Evolutionary conservation across 2,797 vertebrate genomes (phyloP).

Genomic region (Sebastes nivosus): DNA sequence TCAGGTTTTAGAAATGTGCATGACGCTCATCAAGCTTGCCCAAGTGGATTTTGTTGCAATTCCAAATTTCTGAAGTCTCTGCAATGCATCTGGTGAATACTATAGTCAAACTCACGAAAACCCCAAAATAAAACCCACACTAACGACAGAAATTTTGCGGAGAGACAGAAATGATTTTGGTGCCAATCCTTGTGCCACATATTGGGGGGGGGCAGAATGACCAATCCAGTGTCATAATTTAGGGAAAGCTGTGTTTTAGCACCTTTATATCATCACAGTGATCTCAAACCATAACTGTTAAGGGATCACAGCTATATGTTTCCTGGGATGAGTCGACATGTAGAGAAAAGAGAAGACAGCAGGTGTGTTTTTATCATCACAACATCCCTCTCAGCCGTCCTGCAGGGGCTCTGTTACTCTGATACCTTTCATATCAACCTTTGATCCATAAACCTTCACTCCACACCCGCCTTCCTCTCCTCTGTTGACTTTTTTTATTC

Average conservation of each 20-base stretch:
- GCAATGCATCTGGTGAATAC: neutral
- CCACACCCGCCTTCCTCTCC: conserved; percentile 50
- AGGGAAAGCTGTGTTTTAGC: conserved; percentile 26
- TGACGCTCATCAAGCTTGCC: neutral
- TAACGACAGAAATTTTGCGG: neutral
- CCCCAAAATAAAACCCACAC: neutral
- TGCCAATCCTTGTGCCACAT: conserved; percentile 27
- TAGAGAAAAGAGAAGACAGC: conserved; percentile 22
- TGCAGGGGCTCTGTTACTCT: conserved; percentile 52
- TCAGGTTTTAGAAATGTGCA: neutral
- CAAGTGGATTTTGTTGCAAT: neutral
- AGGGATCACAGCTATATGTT: neutral
- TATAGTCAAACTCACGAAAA: neutral
- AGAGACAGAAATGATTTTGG: conserved; percentile 12
- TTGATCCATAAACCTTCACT: conserved; percentile 80
- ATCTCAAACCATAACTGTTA: conserved; percentile 13
- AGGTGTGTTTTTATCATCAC: conserved; percentile 36
- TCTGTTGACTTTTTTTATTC: conserved; percentile 81
- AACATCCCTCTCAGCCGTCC: conserved; percentile 22
- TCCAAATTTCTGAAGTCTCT: neutral
- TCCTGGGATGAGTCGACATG: conserved; percentile 39
- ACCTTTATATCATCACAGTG: conserved; percentile 21
- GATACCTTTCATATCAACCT: conserved; percentile 60
- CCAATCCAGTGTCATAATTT: neutral
- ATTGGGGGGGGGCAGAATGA: neutral